phyloP scores from a whole-genome alignment of 2,888 invertebrate species.

The Salpingus planirostris region DNA sequence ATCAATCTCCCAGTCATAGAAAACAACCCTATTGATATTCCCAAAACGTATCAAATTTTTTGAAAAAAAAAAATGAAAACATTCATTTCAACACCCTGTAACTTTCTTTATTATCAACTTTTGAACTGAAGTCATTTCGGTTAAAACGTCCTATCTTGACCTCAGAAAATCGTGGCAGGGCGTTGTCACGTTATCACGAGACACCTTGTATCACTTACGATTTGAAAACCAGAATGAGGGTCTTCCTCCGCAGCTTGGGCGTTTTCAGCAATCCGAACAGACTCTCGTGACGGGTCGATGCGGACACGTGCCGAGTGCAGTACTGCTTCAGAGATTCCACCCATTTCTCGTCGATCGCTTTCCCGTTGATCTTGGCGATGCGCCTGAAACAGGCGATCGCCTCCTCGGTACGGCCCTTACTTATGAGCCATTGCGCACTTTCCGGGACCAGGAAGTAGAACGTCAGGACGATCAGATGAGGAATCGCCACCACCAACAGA shows the following conservation, averaged over 20 bases:
- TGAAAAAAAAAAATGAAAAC: no score
- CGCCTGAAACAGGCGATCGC: constrained; percentile 45
- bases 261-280: constrained; percentile 46
- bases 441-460: constrained; percentile 50
- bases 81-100: no score
- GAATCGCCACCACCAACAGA: constrained; percentile 44
- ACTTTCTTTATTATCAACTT: no score
- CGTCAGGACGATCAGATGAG: constrained; percentile 41
- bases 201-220: no score
- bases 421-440: constrained; percentile 52
- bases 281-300: constrained; percentile 30
- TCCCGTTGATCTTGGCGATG: constrained; percentile 47
- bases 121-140: no score
- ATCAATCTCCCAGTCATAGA: no score
- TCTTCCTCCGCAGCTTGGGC: constrained; percentile 47
- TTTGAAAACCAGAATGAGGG: constrained; percentile 49
- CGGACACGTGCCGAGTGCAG: constrained; percentile 25
- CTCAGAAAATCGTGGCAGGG: no score
- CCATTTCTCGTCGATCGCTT: constrained; percentile 36
- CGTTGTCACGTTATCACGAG: no score
- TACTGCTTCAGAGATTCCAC: constrained; percentile 39
- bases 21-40: no score
- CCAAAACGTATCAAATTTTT: no score
- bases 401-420: constrained; percentile 44
- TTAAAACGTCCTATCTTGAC: no score